Evolutionary conservation across 1,140 invertebrate species (phyloP).

Genomic region (Liolophura sinensis): DNA sequence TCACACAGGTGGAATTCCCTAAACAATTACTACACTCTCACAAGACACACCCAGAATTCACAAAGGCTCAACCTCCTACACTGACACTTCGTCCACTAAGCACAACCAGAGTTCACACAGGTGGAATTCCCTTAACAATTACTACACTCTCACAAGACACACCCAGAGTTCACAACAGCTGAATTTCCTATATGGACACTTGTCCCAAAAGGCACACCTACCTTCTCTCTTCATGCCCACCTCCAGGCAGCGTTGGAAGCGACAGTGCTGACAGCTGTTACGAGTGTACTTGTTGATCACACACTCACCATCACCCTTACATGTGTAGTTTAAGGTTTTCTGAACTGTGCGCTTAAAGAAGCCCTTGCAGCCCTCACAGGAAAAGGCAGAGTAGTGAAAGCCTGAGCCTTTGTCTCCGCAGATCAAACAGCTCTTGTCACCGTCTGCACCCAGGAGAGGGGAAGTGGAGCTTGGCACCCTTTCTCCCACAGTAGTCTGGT

Average conservation of each 20-base stretch:
- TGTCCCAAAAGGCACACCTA: conserved; percentile 50
- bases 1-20: too few species aligned
- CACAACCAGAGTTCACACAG: too few species aligned
- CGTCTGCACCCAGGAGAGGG: too few species aligned
- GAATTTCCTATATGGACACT: neutral
- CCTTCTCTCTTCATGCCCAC: conserved; percentile 99
- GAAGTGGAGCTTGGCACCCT: too few species aligned
- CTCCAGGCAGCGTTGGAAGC: conserved; percentile 98
- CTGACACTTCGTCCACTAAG: too few species aligned
- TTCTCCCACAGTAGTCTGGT: too few species aligned
- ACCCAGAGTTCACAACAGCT: too few species aligned
- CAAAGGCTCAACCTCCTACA: too few species aligned
- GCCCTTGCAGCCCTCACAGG: conserved; percentile 89
- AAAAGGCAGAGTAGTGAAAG: conserved; percentile 96
- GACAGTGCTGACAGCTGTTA: conserved; percentile 89
- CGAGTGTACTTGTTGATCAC: conserved; percentile 84
- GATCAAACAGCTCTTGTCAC: conserved; percentile 77
- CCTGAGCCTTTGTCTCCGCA: conserved; percentile 75
- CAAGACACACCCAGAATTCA: too few species aligned
- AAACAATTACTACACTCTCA: too few species aligned
- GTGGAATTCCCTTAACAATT: too few species aligned
- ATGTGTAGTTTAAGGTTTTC: conserved; percentile 96
- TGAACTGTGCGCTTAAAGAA: conserved; percentile 97
- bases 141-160: too few species aligned
- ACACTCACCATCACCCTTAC: conserved; percentile 92